phyloP scores from a whole-genome alignment of 2,888 invertebrate genomes.

The Entomobrya proxima region DNA sequence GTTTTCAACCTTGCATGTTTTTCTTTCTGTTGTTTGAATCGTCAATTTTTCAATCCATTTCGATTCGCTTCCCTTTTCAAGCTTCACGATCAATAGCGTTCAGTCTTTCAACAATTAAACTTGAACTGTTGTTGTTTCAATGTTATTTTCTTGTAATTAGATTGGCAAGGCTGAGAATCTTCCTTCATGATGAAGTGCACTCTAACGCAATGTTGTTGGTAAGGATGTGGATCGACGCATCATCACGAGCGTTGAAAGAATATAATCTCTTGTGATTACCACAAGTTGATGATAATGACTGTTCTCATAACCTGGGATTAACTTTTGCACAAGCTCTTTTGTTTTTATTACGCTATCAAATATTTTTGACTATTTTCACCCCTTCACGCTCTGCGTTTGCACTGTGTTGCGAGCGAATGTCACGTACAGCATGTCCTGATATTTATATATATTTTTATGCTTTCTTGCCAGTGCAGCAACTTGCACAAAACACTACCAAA shows the following conservation, averaged over 20 bases:
- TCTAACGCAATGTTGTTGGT: background rate
- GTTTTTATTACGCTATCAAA: background rate
- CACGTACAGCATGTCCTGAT: background rate
- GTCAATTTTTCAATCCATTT: conserved; percentile 6
- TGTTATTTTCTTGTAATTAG: conserved; percentile 2
- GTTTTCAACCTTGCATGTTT: conserved; percentile 35
- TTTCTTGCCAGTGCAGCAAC: background rate
- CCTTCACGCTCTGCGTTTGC: conserved; percentile 36
- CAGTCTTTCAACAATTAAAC: conserved; percentile 5
- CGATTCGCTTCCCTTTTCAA: background rate
- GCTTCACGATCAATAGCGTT: background rate
- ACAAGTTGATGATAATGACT: background rate
- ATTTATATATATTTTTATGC: background rate
- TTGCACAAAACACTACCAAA: conserved; percentile 29
- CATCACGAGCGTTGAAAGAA: background rate
- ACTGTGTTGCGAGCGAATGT: conserved; percentile 7
- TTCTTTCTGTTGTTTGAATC: background rate
- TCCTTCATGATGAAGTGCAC: conserved; percentile 30
- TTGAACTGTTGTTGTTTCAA: background rate
- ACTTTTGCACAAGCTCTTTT: background rate
- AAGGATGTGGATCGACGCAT: background rate
- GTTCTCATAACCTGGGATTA: background rate
- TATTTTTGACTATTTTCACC: conserved; percentile 17
- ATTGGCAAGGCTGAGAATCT: conserved; percentile 42
- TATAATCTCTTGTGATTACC: background rate